Evolutionary conservation across 2,113 vertebrate genomes (phyloP), one percentile per base, ranked within the genome.

Genomic region (Drymodes brunneopygia): DNA sequence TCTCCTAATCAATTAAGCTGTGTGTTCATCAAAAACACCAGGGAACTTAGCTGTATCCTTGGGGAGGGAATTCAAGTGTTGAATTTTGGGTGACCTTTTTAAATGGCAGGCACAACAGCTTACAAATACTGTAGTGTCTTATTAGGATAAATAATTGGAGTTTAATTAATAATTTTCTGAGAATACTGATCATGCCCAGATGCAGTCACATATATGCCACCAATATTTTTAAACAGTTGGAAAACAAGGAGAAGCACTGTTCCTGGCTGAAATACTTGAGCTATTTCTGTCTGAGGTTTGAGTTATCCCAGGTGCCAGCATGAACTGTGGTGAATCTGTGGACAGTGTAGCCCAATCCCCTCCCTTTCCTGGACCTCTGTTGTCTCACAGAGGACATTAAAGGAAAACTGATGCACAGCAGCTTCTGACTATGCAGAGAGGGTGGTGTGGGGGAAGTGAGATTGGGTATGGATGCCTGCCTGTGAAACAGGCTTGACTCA

Each of bases 1-100:
- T 95, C 74, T 93, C 38, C 7, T 75, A 75, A 91, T 92, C 81
- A 82, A 19, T 77, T 92, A 85, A 2, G 0, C 7, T 57, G 28
- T 67, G 31, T 89, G 28, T 50, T 94, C 74, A 91, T 89, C 62
- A 92, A 66, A 95, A 96, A 33, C 70, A 89, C 42, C 45, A 77
- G 87, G 45, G 13, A 36, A 79, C 27, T 87, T 36, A 65, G n/a
- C 9, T 4, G 0, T 57, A 51, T 66, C 62, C 58, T 61, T 75
- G 66, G 42, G 38, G 38, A 87, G 45, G 13, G 29, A 87, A 74
- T 57, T 90, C 45, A 77, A 94, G 61, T 62, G 58, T 54, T n/a
- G 61, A 75, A 82, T 82, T 94, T 82, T 86, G 75, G 93, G 73
- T 87, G 74, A 57, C 21, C 57, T 62, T 91, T 95, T 87, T 22